A percentile compares a stretch with the other conserved stretches of the same genome.
Evolutionary conservation across 2,888 invertebrate genomes (phyloP).

Genomic region (Dexiosoma caninum): DNA sequence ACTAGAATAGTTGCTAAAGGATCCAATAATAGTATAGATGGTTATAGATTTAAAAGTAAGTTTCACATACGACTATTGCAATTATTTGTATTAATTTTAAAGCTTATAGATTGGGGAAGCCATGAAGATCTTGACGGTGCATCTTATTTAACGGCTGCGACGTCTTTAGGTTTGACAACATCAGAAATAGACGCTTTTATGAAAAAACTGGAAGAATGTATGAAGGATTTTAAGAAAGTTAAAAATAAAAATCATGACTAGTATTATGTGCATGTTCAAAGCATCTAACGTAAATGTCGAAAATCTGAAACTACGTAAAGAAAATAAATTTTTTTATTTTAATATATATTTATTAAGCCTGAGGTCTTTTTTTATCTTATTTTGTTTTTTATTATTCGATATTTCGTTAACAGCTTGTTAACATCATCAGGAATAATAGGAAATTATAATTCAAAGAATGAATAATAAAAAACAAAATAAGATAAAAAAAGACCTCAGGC

Average conservation of each 20-base stretch:
- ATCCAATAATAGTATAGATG: constrained; percentile 80
- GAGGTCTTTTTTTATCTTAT: too few relatives aligned
- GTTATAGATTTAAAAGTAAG: constrained; percentile 80
- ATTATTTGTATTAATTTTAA: neutral
- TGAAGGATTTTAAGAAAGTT: constrained; percentile 20
- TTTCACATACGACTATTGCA: constrained; percentile 8
- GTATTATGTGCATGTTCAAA: neutral
- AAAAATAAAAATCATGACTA: neutral
- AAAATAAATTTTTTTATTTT: too few relatives aligned
- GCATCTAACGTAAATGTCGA: neutral
- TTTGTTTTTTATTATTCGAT: too few relatives aligned
- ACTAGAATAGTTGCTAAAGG: constrained; percentile 81
- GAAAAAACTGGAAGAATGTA: constrained; percentile 80
- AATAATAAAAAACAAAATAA: too few relatives aligned
- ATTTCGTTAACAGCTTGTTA: too few relatives aligned
- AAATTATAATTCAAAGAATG: too few relatives aligned
- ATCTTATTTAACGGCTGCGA: constrained; percentile 87
- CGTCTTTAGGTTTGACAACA: constrained; percentile 83
- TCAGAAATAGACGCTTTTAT: constrained; percentile 85
- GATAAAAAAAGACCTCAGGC: too few relatives aligned
- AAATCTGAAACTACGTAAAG: neutral
- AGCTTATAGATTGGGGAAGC: constrained; percentile 83
- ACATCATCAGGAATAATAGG: too few relatives aligned
- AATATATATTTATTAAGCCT: too few relatives aligned
- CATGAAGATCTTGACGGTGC: constrained; percentile 78